phyloP scores from a whole-genome alignment of 2,113 vertebrate genomes.

The Prunella himalayana region DNA sequence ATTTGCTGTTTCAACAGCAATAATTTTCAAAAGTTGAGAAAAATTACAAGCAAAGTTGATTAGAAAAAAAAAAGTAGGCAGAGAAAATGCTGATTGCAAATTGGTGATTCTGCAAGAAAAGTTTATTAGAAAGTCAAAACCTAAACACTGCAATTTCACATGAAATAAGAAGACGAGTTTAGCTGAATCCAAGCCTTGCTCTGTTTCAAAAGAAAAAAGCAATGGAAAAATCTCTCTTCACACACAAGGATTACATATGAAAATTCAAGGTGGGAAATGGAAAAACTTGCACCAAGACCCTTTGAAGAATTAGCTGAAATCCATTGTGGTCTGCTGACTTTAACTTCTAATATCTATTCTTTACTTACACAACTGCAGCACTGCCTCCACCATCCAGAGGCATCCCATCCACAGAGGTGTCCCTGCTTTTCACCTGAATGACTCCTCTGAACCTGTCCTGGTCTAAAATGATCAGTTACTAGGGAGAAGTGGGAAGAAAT shows the following conservation, averaged over 20 bases:
- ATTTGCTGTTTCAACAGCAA: background rate
- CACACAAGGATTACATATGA: background rate
- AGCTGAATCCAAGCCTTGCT: background rate
- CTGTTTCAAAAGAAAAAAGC: background rate
- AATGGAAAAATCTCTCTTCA: background rate
- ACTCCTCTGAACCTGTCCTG: background rate
- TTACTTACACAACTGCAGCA: background rate
- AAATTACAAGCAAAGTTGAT: constrained; percentile 30
- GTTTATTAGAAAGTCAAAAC: background rate
- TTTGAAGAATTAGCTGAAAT: background rate
- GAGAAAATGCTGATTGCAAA: constrained; percentile 12
- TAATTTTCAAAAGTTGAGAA: background rate
- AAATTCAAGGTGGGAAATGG: background rate
- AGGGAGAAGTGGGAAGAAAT: background rate
- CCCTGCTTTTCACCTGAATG: background rate
- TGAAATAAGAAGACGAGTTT: background rate
- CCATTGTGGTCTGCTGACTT: background rate
- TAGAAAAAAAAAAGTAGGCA: background rate
- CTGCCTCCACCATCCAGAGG: background rate
- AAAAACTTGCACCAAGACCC: background rate
- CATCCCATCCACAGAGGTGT: background rate
- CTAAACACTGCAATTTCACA: background rate
- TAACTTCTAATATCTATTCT: background rate
- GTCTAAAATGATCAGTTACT: background rate
- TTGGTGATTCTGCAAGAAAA: background rate